These are phyloP conservation scores for Gnathonemus longibarbis DNA, from an alignment of 2,113 vertebrate genomes.

Conservation along the genomic window DNA sequence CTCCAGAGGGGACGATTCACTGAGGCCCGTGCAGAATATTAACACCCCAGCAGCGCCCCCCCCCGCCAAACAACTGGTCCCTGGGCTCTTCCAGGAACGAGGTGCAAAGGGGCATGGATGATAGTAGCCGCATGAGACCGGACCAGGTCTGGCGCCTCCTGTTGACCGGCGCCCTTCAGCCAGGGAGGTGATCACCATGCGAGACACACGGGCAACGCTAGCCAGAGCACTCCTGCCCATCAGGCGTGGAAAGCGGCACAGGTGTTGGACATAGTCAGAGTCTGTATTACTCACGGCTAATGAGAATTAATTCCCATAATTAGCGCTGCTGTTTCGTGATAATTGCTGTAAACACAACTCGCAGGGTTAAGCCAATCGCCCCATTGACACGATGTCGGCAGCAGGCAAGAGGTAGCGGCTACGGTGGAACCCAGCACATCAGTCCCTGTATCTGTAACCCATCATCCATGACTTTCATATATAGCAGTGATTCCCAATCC, in stretches of 20 bases:
- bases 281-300: conserved; percentile 34
- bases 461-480: neutral
- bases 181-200: neutral
- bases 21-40: neutral
- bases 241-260: conserved; percentile 7
- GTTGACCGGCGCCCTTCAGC: neutral
- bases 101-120: neutral
- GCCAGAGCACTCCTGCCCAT: neutral
- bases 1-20: neutral
- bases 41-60: neutral
- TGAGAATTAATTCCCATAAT: conserved; percentile 46
- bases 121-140: neutral
- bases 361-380: conserved; percentile 27
- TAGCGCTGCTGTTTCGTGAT: conserved; percentile 37
- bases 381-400: conserved; percentile 24
- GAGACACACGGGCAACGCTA: neutral
- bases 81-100: neutral
- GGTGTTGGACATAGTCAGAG: conserved; percentile 36
- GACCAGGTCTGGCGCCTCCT: neutral
- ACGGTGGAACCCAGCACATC: neutral
- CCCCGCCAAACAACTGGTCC: neutral
- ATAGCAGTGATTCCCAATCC: neutral
- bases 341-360: conserved; percentile 47
- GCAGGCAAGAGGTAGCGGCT: neutral
- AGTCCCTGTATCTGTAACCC: neutral